Base-by-base conservation (phyloP, 1,140 invertebrate species). In the Ylistrum balloti region DNA sequence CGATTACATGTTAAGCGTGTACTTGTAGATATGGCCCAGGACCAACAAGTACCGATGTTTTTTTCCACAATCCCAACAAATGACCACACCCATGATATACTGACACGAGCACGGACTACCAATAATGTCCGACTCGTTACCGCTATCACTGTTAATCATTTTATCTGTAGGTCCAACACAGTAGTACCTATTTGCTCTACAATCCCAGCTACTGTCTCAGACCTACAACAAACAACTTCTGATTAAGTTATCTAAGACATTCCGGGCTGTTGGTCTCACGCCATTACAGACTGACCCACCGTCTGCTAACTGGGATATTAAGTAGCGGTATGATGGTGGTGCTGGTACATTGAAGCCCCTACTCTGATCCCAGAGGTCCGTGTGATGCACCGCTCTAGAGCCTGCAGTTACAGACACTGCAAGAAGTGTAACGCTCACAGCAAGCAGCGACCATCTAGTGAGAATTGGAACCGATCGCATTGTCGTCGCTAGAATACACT, bases 361-460 rank as follows among this genome's bases (percentile, higher is more conserved):
- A 28, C 22, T 28, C n/a, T 74, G 56, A 28, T 74, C 56, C n/a
- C 28, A 74, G 17, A 74, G 56, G 56, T 28, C 56, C 22, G 56
- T 74, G 56, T 11, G n/a, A 74, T 74, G 56, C 56, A 74, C 56
- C 56, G 56, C n/a, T 74, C 56, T 74, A 74, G 56, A 28, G 56
- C 56, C 56, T 74, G 13, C 13, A n/a, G 56, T 74, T 74, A 74
- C 56, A 74, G 56, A 74, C 56, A 74, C n/a, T 74, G 56, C 56
- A 74, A n/a, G n/a, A n/a, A n/a, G 56, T 74, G 56, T 74, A 28
- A 74, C 56, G n/a, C 56, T 74, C 56, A 74, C 56, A 74, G 56
- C 56, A 74, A 74, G 56, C 56, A 11, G 56, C 56, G 56, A 28
- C n/a, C n/a, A 17, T 74, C 22, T 22, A 74, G 56, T 74, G 56